phyloP scores from a whole-genome alignment of 2,888 invertebrate genomes.

The Scaptomyza polygonia region DNA sequence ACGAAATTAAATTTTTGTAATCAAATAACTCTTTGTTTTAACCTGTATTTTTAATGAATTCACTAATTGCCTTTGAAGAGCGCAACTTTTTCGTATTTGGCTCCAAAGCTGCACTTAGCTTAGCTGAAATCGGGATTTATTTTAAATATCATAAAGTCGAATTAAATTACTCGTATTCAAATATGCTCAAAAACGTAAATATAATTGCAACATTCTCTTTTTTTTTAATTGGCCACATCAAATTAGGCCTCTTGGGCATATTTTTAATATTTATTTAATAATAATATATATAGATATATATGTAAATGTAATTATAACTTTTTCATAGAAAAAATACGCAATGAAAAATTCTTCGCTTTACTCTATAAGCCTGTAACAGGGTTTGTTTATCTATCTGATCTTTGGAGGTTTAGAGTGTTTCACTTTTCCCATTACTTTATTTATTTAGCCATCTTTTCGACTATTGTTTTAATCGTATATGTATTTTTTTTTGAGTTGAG shows the following conservation, averaged over 20 bases:
- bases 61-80: constrained; percentile 17
- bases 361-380: constrained; percentile 8
- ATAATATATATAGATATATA: not conserved
- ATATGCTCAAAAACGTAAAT: not conserved
- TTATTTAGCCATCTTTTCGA: constrained; percentile 31
- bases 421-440: constrained; percentile 17
- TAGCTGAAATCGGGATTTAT: not conserved
- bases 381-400: constrained; percentile 7
- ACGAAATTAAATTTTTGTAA: constrained; percentile 43
- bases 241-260: constrained; percentile 18
- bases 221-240: constrained; percentile 13
- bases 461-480: constrained; percentile 26
- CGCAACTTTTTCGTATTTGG: constrained; percentile 2
- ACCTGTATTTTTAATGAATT: constrained; percentile 24
- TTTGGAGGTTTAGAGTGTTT: constrained; percentile 10
- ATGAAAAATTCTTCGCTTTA: constrained; percentile 39
- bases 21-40: constrained; percentile 24
- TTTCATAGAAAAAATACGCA: constrained; percentile 73
- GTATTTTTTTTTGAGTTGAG: constrained; percentile 26
- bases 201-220: not conserved
- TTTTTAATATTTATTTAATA: constrained; percentile 25
- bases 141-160: not conserved
- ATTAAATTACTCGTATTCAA: constrained; percentile 1
- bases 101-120: constrained; percentile 8
- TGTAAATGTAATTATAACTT: constrained; percentile 45